Base-by-base conservation (phyloP, 1,140 invertebrate species). In the Portunus trituberculatus region DNA sequence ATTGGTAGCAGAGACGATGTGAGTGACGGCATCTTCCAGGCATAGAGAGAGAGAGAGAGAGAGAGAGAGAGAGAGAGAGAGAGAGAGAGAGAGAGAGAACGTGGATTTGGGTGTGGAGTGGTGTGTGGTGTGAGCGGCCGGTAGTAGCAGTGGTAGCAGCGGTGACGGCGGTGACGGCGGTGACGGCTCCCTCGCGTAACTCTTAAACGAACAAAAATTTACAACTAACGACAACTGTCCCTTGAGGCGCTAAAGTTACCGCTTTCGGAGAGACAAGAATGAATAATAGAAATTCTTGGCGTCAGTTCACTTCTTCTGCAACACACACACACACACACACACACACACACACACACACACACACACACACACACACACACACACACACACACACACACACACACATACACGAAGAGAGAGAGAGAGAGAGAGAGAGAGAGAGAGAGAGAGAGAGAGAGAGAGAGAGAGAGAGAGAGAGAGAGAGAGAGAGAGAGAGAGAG, bases 391-490 rank as follows among this genome's bases (percentile, higher is more conserved):
- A 59, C 2, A 59, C 2, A 59, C 2, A 59, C 2, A 59, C 0
- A 59, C 2, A 59, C 0, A 59, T 0, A 59, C 2, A 59, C 2
- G 12, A 10, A 59, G 31, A 46, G 86, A 88, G 86, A 88, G 45
- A 46, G 86, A 29, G 28, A 32, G 86, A 88, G 86, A 88, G 86
- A 32, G 86, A 88, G 86, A 88, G 86, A 31, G 86, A 88, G 29
- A 31, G 86, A 88, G 86, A 88, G 31, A 88, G 86, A 46, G 86
- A 32, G 86, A 88, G 86, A 88, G 86, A 88, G 86, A 88, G 86
- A 46, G 29, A 32, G 28, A 46, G 86, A 31, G 7, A 88, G n/a
- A 31, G 28, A 88, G 45, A 46, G 86, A 29, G 28, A 32, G 86
- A 88, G 86, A 88, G 86, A 32, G 86, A 88, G 86, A 88, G 86